These are phyloP conservation scores for Origma solitaria DNA, from an alignment of 2,113 vertebrate genomes.

Conservation along the genomic window DNA sequence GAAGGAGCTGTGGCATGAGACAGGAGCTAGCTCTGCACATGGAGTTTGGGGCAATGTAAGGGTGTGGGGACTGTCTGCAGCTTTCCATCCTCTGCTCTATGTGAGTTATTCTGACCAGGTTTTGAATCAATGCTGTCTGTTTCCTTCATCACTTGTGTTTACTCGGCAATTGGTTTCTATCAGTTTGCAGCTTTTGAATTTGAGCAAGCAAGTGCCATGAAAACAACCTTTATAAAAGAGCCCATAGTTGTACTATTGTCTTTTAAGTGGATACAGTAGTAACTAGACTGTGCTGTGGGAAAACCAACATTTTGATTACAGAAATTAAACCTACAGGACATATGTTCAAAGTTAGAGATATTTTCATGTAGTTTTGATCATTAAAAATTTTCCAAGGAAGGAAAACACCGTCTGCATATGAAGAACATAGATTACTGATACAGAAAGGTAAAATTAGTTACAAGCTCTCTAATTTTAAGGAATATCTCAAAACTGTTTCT, in stretches of 20 bases:
- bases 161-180: background rate
- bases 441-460: background rate
- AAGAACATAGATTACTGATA: background rate
- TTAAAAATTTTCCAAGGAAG: background rate
- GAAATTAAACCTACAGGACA: background rate
- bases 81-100: background rate
- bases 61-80: background rate
- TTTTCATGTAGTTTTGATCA: background rate
- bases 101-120: background rate
- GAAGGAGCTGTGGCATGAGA: background rate
- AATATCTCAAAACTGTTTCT: background rate
- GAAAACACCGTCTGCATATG: background rate
- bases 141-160: background rate
- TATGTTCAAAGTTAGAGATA: background rate
- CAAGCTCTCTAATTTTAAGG: background rate
- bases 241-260: background rate
- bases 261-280: background rate
- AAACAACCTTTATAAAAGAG: background rate
- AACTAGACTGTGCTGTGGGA: background rate
- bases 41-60: accelerated
- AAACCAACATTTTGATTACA: background rate
- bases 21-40: background rate
- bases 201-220: background rate
- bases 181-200: background rate
- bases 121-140: background rate